Evolutionary conservation across 2,888 invertebrate genomes (phyloP).

Genomic region (Lepidocyrtoides sp.): DNA sequence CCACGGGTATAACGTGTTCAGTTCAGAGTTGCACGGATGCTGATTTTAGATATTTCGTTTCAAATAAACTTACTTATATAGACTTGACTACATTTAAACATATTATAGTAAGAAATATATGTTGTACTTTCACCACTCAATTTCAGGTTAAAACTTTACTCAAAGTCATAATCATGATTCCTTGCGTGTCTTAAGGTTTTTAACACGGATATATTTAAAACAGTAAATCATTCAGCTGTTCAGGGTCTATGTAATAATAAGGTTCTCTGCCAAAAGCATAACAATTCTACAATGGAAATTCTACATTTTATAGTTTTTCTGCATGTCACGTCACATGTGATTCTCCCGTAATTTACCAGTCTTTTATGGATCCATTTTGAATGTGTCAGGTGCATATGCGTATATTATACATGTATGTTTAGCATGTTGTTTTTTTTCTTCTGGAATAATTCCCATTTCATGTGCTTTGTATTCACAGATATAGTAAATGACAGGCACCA

Average conservation of each 20-base stretch:
- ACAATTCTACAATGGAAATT: background rate
- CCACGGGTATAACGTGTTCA: background rate
- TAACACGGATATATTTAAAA: constrained; percentile 19
- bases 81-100: background rate
- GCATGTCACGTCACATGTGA: constrained; percentile 49
- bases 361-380: constrained; percentile 19
- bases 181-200: constrained; percentile 51
- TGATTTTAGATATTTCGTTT: too few species aligned
- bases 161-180: constrained; percentile 48
- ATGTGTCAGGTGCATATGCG: background rate
- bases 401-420: background rate
- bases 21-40: background rate
- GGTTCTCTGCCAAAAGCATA: constrained; percentile 9
- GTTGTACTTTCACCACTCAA: background rate
- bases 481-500: background rate
- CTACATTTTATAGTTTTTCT: constrained; percentile 27
- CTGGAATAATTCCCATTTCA: background rate
- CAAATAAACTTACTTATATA: background rate
- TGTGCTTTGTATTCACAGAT: background rate
- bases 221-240: constrained; percentile 53
- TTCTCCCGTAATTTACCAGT: constrained; percentile 1
- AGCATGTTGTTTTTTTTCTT: background rate
- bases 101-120: background rate
- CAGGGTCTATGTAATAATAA: constrained; percentile 22
- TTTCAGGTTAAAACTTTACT: background rate